Conservation (phyloP, 2,888 invertebrate species). For the Lutraria lutraria region DNA sequence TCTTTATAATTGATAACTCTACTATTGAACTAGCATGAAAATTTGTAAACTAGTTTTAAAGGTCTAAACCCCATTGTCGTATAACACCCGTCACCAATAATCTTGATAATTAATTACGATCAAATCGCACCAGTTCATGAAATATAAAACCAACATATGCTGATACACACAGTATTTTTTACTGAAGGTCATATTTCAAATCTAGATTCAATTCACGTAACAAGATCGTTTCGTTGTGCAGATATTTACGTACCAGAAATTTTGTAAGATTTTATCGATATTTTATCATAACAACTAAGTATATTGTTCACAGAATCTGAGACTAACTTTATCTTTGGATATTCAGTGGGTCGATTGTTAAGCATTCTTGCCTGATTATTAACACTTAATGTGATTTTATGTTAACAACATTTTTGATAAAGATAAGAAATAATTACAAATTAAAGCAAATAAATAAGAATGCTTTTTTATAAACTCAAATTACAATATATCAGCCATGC, state of each 20-base stretch:
- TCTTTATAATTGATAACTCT: neutral
- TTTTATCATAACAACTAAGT: neutral
- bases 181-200: neutral
- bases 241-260: neutral
- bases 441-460: slow-evolving; percentile 1
- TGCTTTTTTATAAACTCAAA: neutral
- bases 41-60: slow-evolving; percentile 19
- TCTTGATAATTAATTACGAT: slow-evolving; percentile 9
- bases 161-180: neutral
- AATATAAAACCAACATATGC: neutral
- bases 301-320: neutral
- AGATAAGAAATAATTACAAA: neutral
- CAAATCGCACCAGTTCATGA: neutral
- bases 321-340: neutral
- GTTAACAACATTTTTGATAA: neutral
- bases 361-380: slow-evolving; percentile 8
- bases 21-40: neutral
- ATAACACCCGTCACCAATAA: slow-evolving; percentile 15
- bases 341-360: neutral
- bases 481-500: neutral
- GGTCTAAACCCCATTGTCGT: neutral
- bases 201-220: neutral
- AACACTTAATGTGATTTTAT: slow-evolving; percentile 17
- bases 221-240: neutral
- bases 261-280: neutral